Conservation (phyloP, 2,888 invertebrate genomes). For the Dicranocentrus wangi region DNA sequence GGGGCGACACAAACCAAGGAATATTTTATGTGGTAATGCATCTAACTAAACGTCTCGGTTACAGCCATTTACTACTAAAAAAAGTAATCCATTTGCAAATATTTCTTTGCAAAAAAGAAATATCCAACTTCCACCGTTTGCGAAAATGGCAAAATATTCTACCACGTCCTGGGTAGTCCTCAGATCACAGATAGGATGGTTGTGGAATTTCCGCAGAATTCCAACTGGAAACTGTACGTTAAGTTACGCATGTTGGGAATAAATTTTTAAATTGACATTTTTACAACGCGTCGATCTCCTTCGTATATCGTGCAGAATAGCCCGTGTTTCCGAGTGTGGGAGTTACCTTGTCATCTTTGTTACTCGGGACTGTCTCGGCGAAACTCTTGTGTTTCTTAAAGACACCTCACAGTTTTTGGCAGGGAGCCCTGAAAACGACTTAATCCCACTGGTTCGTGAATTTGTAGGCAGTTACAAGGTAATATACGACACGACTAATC, state of each 20-base stretch:
- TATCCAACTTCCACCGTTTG: too few relatives aligned
- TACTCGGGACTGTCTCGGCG: conserved; percentile 91
- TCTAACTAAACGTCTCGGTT: too few relatives aligned
- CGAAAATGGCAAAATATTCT: conserved; percentile 92
- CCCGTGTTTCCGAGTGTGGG: conserved; percentile 93
- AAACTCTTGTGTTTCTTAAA: conserved; percentile 85
- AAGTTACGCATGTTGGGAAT: not conserved
- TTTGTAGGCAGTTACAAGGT: conserved; percentile 96
- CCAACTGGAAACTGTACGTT: conserved; percentile 88
- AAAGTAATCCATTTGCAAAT: too few relatives aligned
- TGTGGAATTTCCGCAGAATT: conserved; percentile 91
- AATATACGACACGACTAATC: too few relatives aligned
- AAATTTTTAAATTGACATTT: not conserved
- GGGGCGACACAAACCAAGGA: not conserved
- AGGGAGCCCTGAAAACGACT: conserved; percentile 75
- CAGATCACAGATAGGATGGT: conserved; percentile 89
- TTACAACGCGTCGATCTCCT: too few relatives aligned
- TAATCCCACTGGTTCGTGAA: conserved; percentile 87
- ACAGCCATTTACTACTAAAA: too few relatives aligned
- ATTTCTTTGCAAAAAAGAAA: conserved; percentile 74
- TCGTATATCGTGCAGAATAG: conserved; percentile 82
- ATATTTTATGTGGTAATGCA: conserved; percentile 25
- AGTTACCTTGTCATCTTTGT: conserved; percentile 87
- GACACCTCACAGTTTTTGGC: conserved; percentile 75
- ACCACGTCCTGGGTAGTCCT: conserved; percentile 88